Evolutionary conservation across 2,888 invertebrate genomes (phyloP).

Genomic region (Actias luna): DNA sequence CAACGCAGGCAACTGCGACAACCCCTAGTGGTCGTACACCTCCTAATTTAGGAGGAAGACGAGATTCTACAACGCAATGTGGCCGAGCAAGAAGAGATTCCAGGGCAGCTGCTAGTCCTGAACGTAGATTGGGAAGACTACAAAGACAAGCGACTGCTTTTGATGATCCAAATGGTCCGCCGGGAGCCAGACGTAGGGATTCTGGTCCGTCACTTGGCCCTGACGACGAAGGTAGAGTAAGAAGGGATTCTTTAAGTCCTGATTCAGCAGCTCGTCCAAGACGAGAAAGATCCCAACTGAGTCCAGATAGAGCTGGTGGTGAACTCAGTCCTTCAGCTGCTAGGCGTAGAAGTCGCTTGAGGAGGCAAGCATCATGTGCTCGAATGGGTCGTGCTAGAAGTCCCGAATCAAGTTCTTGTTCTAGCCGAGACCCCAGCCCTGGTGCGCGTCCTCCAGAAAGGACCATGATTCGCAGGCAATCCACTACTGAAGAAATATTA

Average conservation of each 20-base stretch:
- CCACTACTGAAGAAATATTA: conserved; percentile 95
- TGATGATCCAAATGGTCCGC: conserved; percentile 91
- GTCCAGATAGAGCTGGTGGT: conserved; percentile 90
- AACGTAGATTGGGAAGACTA: conserved; percentile 85
- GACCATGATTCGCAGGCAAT: conserved; percentile 91
- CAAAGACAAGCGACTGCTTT: conserved; percentile 94
- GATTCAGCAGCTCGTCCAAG: conserved; percentile 91
- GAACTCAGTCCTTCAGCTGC: conserved; percentile 90
- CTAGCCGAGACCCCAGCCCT: conserved; percentile 91
- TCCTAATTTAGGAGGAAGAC: conserved; percentile 81
- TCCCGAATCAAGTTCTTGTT: conserved; percentile 89
- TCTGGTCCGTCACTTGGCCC: conserved; percentile 93
- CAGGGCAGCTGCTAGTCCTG: conserved; percentile 84
- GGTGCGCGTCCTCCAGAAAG: conserved; percentile 84
- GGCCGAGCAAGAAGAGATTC: conserved; percentile 86
- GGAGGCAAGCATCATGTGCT: conserved; percentile 91
- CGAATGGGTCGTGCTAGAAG: conserved; percentile 82
- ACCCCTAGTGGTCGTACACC: conserved; percentile 65
- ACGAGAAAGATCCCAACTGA: conserved; percentile 89
- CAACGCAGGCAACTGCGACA: conserved; percentile 48
- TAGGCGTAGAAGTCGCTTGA: conserved; percentile 84
- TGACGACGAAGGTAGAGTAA: conserved; percentile 89
- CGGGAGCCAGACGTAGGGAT: conserved; percentile 86
- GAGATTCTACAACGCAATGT: conserved; percentile 94
- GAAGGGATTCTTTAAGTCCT: conserved; percentile 93